Conservation (phyloP, 2,888 invertebrate genomes). For the Dynastes hyllus region DNA sequence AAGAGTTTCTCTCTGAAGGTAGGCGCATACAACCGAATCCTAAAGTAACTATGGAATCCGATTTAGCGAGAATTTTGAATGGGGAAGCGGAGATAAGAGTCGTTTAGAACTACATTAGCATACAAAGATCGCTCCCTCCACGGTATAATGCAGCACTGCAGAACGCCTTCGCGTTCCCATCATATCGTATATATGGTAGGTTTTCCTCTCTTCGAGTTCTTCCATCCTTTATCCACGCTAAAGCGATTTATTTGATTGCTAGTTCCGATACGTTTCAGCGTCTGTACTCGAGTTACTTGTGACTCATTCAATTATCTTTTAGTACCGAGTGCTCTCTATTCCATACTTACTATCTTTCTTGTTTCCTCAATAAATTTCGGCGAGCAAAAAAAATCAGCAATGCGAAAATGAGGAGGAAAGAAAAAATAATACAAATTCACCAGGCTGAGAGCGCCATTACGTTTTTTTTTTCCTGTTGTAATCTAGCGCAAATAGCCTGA, state of each 20-base stretch:
- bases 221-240: constrained; percentile 38
- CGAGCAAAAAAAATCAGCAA: background rate
- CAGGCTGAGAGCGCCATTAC: background rate
- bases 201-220: constrained; percentile 36
- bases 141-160: constrained; percentile 56
- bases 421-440: constrained; percentile 16
- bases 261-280: constrained; percentile 50
- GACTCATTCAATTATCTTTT: constrained; percentile 54
- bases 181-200: constrained; percentile 31
- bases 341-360: constrained; percentile 29
- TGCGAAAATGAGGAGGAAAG: background rate
- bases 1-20: no score
- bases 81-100: constrained; percentile 60
- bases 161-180: constrained; percentile 57
- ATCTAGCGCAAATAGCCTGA: no score
- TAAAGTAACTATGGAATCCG: constrained; percentile 34
- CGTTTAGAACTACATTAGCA: constrained; percentile 60
- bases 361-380: constrained; percentile 1
- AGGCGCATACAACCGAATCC: constrained; percentile 7
- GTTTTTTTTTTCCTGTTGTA: constrained; percentile 10
- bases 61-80: constrained; percentile 50
- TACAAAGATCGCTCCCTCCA: constrained; percentile 59
- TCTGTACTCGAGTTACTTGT: constrained; percentile 49
- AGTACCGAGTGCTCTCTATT: constrained; percentile 39
- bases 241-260: constrained; percentile 51